Conservation (phyloP, 2,888 invertebrate genomes). For the Xiphydria camelus region DNA sequence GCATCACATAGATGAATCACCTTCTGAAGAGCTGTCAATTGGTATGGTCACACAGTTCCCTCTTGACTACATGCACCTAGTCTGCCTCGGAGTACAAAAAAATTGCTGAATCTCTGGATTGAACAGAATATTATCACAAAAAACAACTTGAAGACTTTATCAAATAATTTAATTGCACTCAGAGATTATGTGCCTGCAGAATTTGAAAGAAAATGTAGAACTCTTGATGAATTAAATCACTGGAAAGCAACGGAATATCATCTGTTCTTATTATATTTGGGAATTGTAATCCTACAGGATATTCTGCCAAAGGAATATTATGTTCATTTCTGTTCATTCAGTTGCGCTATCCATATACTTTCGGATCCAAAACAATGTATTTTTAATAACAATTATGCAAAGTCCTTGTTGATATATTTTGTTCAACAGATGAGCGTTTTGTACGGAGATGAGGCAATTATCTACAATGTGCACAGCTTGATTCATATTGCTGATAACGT, state of each 20-base stretch:
- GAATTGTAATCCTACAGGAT: constrained; percentile 28
- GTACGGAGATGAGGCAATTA: constrained; percentile 27
- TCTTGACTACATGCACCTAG: not conserved
- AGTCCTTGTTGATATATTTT: constrained; percentile 25
- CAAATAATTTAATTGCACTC: constrained; percentile 1
- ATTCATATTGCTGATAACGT: constrained; percentile 18
- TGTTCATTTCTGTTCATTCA: constrained; percentile 22
- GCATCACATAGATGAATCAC: constrained; percentile 5
- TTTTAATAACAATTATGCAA: constrained; percentile 21
- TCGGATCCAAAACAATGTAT: constrained; percentile 18
- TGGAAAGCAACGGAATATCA: constrained; percentile 40
- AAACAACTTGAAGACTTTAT: not conserved
- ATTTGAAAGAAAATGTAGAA: constrained; percentile 31
- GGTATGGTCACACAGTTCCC: not conserved
- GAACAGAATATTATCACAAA: constrained; percentile 1
- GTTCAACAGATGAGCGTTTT: constrained; percentile 26
- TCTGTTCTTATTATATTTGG: constrained; percentile 32
- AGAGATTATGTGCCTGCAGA: constrained; percentile 17
- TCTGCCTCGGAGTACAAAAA: not conserved
- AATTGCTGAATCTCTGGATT: not conserved
- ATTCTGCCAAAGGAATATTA: constrained; percentile 18
- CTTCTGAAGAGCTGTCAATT: constrained; percentile 6
- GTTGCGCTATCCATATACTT: constrained; percentile 23
- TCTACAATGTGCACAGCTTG: constrained; percentile 34
- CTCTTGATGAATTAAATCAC: constrained; percentile 25